These are phyloP conservation scores for Pampusana beccarii DNA, from an alignment of 2,113 vertebrate genomes.

Conservation along the genomic window DNA sequence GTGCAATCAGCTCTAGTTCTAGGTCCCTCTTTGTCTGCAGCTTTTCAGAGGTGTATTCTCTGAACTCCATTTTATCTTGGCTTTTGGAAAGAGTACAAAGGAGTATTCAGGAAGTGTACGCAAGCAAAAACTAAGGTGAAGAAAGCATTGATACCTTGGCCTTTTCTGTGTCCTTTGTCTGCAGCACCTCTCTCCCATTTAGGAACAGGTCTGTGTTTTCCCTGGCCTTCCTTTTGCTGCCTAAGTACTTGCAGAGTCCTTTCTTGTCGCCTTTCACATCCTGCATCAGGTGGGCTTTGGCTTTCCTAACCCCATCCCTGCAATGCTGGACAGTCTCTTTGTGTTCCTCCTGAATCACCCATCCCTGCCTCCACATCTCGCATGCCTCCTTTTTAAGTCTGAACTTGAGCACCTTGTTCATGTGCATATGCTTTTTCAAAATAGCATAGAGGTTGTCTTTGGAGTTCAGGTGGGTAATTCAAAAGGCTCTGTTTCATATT, in stretches of 20 bases:
- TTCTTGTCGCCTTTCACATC: neutral
- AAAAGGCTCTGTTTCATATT: neutral
- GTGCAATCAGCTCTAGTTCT: neutral
- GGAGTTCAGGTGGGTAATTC: neutral
- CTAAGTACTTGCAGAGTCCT: neutral
- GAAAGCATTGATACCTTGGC: neutral
- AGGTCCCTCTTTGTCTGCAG: neutral
- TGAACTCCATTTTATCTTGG: neutral
- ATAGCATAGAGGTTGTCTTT: neutral
- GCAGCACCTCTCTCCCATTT: neutral
- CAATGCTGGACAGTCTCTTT: neutral
- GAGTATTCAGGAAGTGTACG: neutral
- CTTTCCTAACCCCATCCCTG: neutral
- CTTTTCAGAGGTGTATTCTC: neutral
- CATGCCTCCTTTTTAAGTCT: neutral
- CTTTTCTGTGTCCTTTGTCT: neutral
- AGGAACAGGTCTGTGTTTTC: rapidly evolving
- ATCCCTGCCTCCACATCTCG: neutral
- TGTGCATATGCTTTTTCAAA: neutral
- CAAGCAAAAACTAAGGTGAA: neutral
- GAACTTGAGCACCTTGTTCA: neutral
- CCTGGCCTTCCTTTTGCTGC: neutral
- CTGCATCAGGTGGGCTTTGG: neutral
- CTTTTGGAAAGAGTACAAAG: neutral
- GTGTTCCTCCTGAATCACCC: rapidly evolving